Evolutionary conservation across 2,113 vertebrate species (phyloP), one percentile per base, ranked within the genome.

Genomic region (Pelobates fuscus): DNA sequence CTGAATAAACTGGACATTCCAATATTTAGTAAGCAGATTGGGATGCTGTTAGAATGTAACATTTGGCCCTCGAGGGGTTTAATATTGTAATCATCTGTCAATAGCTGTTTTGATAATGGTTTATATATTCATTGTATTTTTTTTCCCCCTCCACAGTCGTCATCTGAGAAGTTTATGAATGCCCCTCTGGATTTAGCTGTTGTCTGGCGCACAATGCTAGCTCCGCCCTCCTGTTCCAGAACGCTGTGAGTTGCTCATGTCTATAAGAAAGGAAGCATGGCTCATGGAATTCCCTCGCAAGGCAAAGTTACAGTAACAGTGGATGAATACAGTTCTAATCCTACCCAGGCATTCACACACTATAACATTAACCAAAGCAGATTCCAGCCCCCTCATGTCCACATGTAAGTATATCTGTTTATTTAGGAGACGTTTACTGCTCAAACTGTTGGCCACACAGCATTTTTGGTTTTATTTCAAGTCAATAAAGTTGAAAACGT

Each of bases 331-430:
- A 98, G 97, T 89, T 97, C 96, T 78, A 99, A 99, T 88, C 97
- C 97, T 23, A 99, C 97, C 25, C 96, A 99, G 89, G 97, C 97
- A 18, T 99, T 98, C 71, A 99, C 97, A 0, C 96, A 99, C 84
- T 99, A 99, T 93, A 99, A 99, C 89, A 99, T 99, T 80, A 99
- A 99, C 82, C 97, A 99, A 95, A 99, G 96, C 93, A 87, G 96
- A 82, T 99, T 98, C 92, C 97, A 98, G 86, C 97, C 97, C 29
- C 97, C 97, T 1, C 96, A 98, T 1, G 96, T 98, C 81, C 96
- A 99, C 70, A 98, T 99, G 97, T 98, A 88, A 98, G 96, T 95
- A 86, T 74, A 5, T 0, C 20, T 10, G 8, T 65, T 37, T 30
- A 29, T 55, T 55, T 10, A 49, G 20, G 25, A 32, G n/a, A 32